phyloP scores from a whole-genome alignment of 1,140 invertebrate genomes.

The Polypedilum pembai region DNA sequence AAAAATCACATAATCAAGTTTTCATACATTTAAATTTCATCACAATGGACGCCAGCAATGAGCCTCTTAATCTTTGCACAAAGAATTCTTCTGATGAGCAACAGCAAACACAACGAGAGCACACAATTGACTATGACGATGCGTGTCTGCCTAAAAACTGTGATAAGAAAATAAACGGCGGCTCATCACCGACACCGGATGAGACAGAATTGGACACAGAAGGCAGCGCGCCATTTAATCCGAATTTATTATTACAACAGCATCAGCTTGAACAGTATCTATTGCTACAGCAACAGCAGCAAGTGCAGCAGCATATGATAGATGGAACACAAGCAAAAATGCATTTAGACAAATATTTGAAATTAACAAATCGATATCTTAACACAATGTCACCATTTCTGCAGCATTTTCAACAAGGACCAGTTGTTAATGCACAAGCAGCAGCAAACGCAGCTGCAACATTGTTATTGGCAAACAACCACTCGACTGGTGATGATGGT shows the following conservation, averaged over 20 bases:
- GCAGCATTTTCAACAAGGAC: not conserved
- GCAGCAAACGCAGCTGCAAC: slow-evolving; percentile 12
- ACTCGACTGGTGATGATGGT: not conserved
- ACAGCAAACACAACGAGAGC: not conserved
- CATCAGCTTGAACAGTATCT: slow-evolving; percentile 22
- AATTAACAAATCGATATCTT: slow-evolving; percentile 32
- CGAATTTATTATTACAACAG: slow-evolving; percentile 23
- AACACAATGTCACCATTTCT: slow-evolving; percentile 7
- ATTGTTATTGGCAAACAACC: not conserved
- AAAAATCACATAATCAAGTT: not conserved
- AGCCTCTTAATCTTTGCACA: slow-evolving; percentile 5
- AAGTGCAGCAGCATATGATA: not conserved
- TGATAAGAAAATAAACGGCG: slow-evolving; percentile 8
- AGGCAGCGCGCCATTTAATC: not conserved
- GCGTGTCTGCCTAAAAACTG: slow-evolving; percentile 6
- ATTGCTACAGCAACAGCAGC: slow-evolving; percentile 29
- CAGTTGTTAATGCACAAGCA: slow-evolving; percentile 20
- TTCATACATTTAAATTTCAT: not conserved
- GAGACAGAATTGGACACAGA: not conserved
- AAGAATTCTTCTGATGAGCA: not conserved
- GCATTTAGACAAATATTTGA: slow-evolving; percentile 32
- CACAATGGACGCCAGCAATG: not conserved
- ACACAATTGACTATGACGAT: slow-evolving; percentile 8
- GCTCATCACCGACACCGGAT: not conserved
- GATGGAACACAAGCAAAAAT: slow-evolving; percentile 31